phyloP scores from a whole-genome alignment of 2,113 vertebrate species.

The Carassius auratus region DNA sequence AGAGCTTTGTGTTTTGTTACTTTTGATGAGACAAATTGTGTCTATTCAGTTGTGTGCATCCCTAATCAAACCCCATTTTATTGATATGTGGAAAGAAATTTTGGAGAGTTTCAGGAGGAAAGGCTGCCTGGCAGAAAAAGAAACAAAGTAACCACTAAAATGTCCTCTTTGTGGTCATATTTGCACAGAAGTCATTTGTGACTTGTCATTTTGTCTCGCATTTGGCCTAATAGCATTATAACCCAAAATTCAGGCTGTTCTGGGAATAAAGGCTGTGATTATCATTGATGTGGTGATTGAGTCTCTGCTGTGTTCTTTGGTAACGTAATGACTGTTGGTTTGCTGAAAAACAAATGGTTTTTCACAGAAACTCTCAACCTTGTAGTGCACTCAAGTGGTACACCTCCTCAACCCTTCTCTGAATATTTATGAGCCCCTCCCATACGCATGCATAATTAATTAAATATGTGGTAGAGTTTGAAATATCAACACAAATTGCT shows the following conservation, averaged over 20 bases:
- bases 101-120: not conserved
- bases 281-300: not conserved
- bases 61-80: not conserved
- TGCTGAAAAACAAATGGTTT: not conserved
- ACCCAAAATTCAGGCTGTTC: not conserved
- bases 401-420: conserved; percentile 16
- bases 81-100: not conserved
- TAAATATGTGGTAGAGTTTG: conserved; percentile 26
- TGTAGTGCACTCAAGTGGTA: conserved; percentile 12
- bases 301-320: not conserved
- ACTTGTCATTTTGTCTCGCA: not conserved
- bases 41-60: not conserved
- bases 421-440: conserved; percentile 57
- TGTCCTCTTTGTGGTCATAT: not conserved
- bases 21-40: not conserved
- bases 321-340: not conserved
- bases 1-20: not conserved
- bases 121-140: not conserved
- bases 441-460: conserved; percentile 39
- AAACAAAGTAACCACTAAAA: not conserved
- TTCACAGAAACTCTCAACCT: conserved; percentile 6
- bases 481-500: conserved; percentile 44
- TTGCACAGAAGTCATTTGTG: not conserved
- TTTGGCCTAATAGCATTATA: not conserved
- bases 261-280: not conserved